Evolutionary conservation across 1,140 invertebrate species (phyloP).

Genomic region (Eubasilissa regina): DNA sequence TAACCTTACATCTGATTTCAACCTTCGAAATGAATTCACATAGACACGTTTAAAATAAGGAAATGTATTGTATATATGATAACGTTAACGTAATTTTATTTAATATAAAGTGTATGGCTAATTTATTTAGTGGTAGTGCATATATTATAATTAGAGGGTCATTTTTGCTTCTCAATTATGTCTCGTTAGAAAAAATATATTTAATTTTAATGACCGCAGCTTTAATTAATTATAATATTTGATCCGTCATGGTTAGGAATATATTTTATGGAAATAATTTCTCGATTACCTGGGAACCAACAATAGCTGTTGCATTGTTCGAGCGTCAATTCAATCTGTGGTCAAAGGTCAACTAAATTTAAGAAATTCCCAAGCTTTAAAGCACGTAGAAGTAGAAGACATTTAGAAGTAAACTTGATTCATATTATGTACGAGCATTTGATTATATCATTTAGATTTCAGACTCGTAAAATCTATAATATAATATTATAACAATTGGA

Average conservation of each 20-base stretch:
- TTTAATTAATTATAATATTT: neutral
- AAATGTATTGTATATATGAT: no score
- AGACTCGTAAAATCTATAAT: no score
- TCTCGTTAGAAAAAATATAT: neutral
- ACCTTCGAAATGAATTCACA: no score
- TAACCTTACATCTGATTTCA: no score
- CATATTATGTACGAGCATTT: no score
- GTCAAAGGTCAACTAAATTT: constrained; percentile 6
- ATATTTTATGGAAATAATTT: neutral
- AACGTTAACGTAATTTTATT: neutral
- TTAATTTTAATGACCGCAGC: neutral
- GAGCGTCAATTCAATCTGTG: neutral
- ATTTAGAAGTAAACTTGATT: no score
- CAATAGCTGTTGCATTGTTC: constrained; percentile 8
- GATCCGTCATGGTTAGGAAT: neutral
- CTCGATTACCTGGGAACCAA: neutral
- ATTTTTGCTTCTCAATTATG: no score
- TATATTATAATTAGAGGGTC: no score
- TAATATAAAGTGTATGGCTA: neutral
- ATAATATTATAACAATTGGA: no score
- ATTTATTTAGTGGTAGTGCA: neutral
- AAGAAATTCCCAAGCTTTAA: constrained; percentile 6
- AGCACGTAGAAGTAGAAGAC: neutral
- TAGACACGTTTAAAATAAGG: no score
- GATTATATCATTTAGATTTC: no score